Evolutionary conservation across 2,888 invertebrate genomes (phyloP), one percentile per base, ranked within the genome.

Genomic region (Hermodice carunculata): DNA sequence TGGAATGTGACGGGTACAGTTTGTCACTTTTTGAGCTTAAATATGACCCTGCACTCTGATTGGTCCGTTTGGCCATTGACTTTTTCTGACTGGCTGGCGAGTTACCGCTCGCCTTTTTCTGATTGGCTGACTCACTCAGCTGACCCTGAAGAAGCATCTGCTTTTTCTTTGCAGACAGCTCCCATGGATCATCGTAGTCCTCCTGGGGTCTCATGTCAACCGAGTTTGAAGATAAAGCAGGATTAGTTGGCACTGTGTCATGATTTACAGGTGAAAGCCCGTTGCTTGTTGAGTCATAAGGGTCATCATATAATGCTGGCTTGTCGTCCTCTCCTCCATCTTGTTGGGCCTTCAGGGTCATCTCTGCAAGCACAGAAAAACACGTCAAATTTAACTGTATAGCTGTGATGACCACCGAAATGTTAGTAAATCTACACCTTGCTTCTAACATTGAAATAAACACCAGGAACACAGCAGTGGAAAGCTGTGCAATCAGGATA

Each of bases 181-280:
- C 69, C 69, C 69, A 69, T 14, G 69, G 69, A 11, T 61, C 64
- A 24, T 69, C 69, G 34, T 69, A 69, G 31, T 69, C 69, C 51
- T 67, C 64, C 32, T 49, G 42, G 2, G 69, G 69, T 46, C 69
- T 53, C 32, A 34, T 61, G 51, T 69, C 69, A 3, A 29, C 24
- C 24, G 42, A 6, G 28, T 58, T 58, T 17, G 58, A 29, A 5
- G n/a, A 31, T 3, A 49, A 40, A 43, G 42, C 28, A 24, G 26
- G 24, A n/a, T n/a, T n/a, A 8, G 34, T 32, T 17, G 44, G 58
- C 26, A 53, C 32, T 24, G 32, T 5, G 17, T 43, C 3, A 22
- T 17, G 8, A 6, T 11, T 37, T 14, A 43, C 42, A 6, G 59
- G 49, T 2, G 28, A 32, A 2, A 17, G 19, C 5, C 28, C n/a